Base-by-base conservation (phyloP, 2,888 invertebrate species). In the Sesia bembeciformis region DNA sequence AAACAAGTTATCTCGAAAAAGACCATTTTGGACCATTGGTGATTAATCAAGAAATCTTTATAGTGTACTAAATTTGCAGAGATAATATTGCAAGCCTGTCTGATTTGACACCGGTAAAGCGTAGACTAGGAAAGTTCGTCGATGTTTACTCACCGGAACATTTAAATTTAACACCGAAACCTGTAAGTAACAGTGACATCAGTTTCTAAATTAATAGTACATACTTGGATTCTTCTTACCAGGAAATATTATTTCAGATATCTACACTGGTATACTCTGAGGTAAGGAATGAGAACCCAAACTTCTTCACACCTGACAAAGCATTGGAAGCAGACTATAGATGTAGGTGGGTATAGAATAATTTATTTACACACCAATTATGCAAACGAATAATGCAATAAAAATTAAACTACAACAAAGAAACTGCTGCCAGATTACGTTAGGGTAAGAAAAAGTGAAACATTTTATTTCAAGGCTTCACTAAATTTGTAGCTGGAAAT, bases 131-230 rank as follows among this genome's bases (percentile, higher is more conserved):
- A 55, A 78, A 67, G 70, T 88, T 90, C 67, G 67, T 78, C 50
- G 88, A 86, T 78, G 72, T 78, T 76, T 87, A 88, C 74, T 90
- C 89, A 43, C 90, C 89, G 55, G 81, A 87, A 71, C 88, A 90
- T 71, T 80, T 90, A 52, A 86, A 90, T 72, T 72, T 81, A 68
- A 82, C 89, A 58, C 86, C 90, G 55, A 81, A 69, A 73, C 67
- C 69, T 65, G 90, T 90, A 76, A 83, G 89, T 81, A 4, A 23
- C 23, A 23, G 23, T 23, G 23, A 23, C 38, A 50, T 50, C 46
- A 46, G 1, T 46, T 7, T 46, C 23, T 46, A 46, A 46, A 4
- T 46, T 8, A 8, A 46, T n/a, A 6, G 4, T 7, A n/a, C n/a
- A n/a, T n/a, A 8, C 46, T 46, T 23, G 4, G 7, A 4, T 46